Base-by-base conservation (phyloP, 1,140 invertebrate genomes). In the Pseudoatta argentina region DNA sequence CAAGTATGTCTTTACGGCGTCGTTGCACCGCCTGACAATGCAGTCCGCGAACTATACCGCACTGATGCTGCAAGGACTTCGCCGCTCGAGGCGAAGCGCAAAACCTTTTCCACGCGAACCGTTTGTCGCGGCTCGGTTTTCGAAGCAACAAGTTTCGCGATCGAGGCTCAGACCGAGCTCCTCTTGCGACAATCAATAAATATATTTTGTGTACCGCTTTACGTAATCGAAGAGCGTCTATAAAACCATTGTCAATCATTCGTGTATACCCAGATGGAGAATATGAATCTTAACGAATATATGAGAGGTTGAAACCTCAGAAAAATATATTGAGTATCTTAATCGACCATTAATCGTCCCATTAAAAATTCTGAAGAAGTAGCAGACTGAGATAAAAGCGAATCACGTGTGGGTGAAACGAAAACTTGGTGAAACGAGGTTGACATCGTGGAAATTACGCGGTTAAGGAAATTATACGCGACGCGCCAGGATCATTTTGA, bases 81-180 rank as follows among this genome's bases (percentile, higher is more conserved):
- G 24, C 10, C 51, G 83, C 55, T 73, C 55, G 69, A 39, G 55
- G 69, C 69, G 57, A 72, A 59, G 39, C 30, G 72, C 67, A 53
- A 89, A 86, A 79, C 66, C 85, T 72, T 88, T 67, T 66, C 72
- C 66, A 24, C 24, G 30, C 16, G 78, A 57, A 39, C 71, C 27
- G 53, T 66, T 87, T 59, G 63, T 63, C 53, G 72, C 51, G 55
- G 67, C 72, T 61, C 75, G 53, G 75, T 16, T 78, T 27, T 79
- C 83, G 76, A 67, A 82, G 88, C 88, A 89, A 89, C 88, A 89
- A 89, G 88, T 89, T 77, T 51, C 85, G 71, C 75, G 83, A 48
- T 57, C 69, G 57, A 21, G 24, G 24, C 39, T 89, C 57, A 27
- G 30, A 57, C 34, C 71, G 61, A n/a, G 86, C 57, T 71, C 24